Conservation (phyloP, 2,888 invertebrate genomes). For the Torymus aiolomorphi region DNA sequence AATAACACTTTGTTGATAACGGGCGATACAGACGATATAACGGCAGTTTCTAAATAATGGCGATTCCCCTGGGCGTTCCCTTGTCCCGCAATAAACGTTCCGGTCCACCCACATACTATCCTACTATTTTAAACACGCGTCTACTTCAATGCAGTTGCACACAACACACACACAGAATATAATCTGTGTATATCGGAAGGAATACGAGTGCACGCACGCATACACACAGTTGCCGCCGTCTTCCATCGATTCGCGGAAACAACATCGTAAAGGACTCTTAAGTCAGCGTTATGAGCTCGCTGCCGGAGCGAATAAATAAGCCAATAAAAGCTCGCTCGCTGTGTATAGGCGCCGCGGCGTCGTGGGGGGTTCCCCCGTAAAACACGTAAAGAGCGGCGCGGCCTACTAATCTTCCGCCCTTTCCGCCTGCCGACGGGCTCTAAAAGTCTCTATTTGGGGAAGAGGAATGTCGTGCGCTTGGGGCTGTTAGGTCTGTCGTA, state of each 20-base stretch:
- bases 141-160: too few relatives aligned
- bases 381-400: constrained; percentile 27
- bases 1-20: too few relatives aligned
- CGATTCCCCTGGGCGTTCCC: too few relatives aligned
- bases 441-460: constrained; percentile 1
- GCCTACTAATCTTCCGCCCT: constrained; percentile 21
- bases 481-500: background rate
- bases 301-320: constrained; percentile 58
- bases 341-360: constrained; percentile 7
- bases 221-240: background rate
- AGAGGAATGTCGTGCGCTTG: too few relatives aligned
- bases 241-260: constrained; percentile 51
- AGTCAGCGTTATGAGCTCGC: constrained; percentile 55
- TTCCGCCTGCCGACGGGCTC: background rate
- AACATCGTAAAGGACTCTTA: constrained; percentile 56
- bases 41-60: too few relatives aligned
- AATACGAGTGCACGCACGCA: background rate
- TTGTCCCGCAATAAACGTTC: too few relatives aligned
- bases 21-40: too few relatives aligned
- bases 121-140: too few relatives aligned
- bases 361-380: constrained; percentile 14
- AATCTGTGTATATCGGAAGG: too few relatives aligned
- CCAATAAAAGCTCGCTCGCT: constrained; percentile 52
- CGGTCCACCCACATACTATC: too few relatives aligned
- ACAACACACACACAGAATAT: too few relatives aligned